These are phyloP conservation scores for Naso thynnoides DNA, from an alignment of 2,797 vertebrate genomes.

Conservation along the genomic window DNA sequence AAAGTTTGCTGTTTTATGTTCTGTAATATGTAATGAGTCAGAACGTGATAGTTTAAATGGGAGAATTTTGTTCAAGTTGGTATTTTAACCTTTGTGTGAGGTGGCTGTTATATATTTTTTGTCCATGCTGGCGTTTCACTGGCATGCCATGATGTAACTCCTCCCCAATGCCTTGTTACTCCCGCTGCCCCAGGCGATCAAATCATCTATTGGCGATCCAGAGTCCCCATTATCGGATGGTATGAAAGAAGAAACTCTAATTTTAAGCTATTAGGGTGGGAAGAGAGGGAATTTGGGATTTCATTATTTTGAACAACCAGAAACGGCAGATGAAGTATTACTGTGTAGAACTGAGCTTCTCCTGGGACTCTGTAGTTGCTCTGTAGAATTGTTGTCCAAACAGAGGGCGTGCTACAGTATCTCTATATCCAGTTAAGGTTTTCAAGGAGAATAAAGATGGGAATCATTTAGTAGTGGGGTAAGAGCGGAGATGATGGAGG, in stretches of 20 bases:
- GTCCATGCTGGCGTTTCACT: too few relatives aligned
- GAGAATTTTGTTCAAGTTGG: too few relatives aligned
- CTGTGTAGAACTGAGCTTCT: neutral
- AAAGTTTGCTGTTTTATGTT: too few relatives aligned
- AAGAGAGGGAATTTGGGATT: slow-evolving; percentile 5
- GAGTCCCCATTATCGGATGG: too few relatives aligned
- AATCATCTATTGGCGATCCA: too few relatives aligned
- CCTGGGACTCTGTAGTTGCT: neutral
- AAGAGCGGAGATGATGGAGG: slow-evolving; percentile 13
- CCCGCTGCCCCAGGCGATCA: too few relatives aligned
- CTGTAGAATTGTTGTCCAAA: slow-evolving; percentile 21
- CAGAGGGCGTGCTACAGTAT: neutral
- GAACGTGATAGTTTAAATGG: too few relatives aligned
- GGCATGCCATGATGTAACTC: too few relatives aligned
- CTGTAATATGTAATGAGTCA: too few relatives aligned
- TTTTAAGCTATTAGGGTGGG: neutral
- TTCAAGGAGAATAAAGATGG: slow-evolving; percentile 22
- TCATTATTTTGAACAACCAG: slow-evolving; percentile 17
- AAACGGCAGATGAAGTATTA: slow-evolving; percentile 3
- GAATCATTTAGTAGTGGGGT: slow-evolving; percentile 11
- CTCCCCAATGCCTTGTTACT: too few relatives aligned
- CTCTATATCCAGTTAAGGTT: slow-evolving; percentile 18
- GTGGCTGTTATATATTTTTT: too few relatives aligned
- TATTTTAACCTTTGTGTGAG: too few relatives aligned
- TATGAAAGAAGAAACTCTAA: neutral